These are phyloP conservation scores for Enteromius fasciolatus DNA, from an alignment of 2,797 vertebrate species.

Conservation along the genomic window DNA sequence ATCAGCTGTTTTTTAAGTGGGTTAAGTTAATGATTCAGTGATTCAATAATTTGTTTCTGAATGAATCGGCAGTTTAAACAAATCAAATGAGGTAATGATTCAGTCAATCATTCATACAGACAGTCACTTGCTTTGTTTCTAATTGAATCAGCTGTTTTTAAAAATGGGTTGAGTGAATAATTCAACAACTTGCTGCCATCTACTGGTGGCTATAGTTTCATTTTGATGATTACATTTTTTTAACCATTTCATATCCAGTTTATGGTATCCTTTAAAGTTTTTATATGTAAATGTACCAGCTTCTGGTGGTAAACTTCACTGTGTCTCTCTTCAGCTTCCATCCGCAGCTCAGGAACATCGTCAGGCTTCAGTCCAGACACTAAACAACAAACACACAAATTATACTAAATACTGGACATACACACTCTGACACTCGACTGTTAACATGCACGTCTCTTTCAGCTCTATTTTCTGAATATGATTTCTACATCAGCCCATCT, in stretches of 20 bases:
- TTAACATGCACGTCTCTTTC: not conserved
- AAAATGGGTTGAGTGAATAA: not conserved
- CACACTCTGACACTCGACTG: not conserved
- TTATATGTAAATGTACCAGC: constrained; percentile 75
- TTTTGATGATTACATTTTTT: not conserved
- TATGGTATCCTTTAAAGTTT: not conserved
- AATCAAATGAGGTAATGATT: not conserved
- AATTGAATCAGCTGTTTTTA: not conserved
- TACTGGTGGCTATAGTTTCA: not conserved
- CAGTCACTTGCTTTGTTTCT: not conserved
- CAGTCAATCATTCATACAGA: not conserved
- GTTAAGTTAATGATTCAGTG: too few relatives aligned
- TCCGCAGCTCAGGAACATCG: constrained; percentile 89
- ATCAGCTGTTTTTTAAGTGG: too few relatives aligned
- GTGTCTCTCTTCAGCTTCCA: constrained; percentile 91
- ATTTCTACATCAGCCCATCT: not conserved
- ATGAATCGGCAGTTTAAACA: too few relatives aligned
- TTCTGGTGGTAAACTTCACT: constrained; percentile 98
- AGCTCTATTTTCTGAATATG: constrained; percentile 23
- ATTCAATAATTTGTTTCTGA: too few relatives aligned
- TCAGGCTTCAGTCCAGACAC: constrained; percentile 92
- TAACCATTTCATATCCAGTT: not conserved
- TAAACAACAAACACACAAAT: constrained; percentile 54
- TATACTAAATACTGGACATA: not conserved
- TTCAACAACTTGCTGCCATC: not conserved